Evolutionary conservation across 1,140 invertebrate species (phyloP).

Genomic region (Cylas formicarius): DNA sequence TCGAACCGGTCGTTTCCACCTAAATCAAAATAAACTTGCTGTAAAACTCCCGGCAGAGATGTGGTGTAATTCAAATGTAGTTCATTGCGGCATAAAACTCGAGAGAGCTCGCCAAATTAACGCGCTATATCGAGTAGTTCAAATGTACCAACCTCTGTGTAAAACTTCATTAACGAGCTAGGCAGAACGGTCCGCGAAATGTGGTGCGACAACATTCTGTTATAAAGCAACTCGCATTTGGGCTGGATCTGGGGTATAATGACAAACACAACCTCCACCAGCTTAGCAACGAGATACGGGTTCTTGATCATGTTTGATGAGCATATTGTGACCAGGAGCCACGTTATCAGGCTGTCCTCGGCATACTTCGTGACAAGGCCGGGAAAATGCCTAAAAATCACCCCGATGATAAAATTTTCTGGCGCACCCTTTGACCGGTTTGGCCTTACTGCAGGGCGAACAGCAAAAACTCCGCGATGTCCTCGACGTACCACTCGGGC

Average conservation of each 20-base stretch:
- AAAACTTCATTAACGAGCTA: constrained; percentile 93
- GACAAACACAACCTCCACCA: constrained; percentile 90
- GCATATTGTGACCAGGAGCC: constrained; percentile 84
- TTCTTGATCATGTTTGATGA: constrained; percentile 86
- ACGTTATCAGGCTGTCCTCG: constrained; percentile 77
- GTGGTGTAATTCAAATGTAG: too few species aligned
- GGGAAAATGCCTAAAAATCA: constrained; percentile 61
- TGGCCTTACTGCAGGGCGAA: constrained; percentile 84
- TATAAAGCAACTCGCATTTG: constrained; percentile 45
- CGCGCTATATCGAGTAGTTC: too few species aligned
- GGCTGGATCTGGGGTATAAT: constrained; percentile 78
- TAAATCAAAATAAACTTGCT: constrained; percentile 9
- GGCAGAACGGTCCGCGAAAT: constrained; percentile 76
- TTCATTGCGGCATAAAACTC: too few species aligned
- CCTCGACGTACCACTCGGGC: constrained; percentile 95
- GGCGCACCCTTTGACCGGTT: constrained; percentile 1
- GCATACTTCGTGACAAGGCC: constrained; percentile 67
- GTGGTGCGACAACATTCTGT: constrained; percentile 74
- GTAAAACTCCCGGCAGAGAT: too few species aligned
- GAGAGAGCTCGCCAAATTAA: too few species aligned
- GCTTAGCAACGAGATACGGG: constrained; percentile 92
- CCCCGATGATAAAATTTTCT: constrained; percentile 3
- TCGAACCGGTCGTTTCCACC: constrained; percentile 91
- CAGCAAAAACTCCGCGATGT: constrained; percentile 90
- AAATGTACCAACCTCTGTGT: constrained; percentile 75